phyloP scores from a whole-genome alignment of 2,113 vertebrate genomes.

The Pterocles gutturalis region DNA sequence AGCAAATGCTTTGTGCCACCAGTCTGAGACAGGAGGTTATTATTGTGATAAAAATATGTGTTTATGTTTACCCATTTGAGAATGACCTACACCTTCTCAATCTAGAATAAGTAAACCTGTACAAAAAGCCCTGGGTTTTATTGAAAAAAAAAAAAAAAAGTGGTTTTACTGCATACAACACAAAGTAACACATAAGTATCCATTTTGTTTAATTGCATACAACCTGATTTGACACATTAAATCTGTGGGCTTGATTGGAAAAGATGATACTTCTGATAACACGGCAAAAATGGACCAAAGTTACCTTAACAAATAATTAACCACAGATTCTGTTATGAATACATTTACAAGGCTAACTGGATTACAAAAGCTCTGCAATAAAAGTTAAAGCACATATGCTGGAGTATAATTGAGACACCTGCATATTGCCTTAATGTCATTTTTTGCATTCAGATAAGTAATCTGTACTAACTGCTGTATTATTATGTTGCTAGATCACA shows the following conservation, averaged over 20 bases:
- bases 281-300: not conserved
- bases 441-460: constrained; percentile 15
- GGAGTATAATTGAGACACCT: constrained; percentile 7
- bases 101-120: not conserved
- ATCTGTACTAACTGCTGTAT: not conserved
- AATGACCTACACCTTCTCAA: not conserved
- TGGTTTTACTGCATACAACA: not conserved
- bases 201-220: not conserved
- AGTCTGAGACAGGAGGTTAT: not conserved
- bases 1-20: not conserved
- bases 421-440: not conserved
- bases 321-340: not conserved
- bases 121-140: not conserved
- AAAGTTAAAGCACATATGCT: constrained; percentile 1
- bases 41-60: not conserved
- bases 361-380: constrained; percentile 19
- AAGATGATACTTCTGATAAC: not conserved
- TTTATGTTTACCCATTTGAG: constrained; percentile 9
- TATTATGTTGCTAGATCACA: not conserved
- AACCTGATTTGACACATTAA: not conserved
- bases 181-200: not conserved
- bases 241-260: not conserved
- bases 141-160: not conserved
- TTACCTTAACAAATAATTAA: constrained; percentile 41
- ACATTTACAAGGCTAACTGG: not conserved